Conservation (phyloP, 2,113 vertebrate genomes). For the Microtus ochrogaster region DNA sequence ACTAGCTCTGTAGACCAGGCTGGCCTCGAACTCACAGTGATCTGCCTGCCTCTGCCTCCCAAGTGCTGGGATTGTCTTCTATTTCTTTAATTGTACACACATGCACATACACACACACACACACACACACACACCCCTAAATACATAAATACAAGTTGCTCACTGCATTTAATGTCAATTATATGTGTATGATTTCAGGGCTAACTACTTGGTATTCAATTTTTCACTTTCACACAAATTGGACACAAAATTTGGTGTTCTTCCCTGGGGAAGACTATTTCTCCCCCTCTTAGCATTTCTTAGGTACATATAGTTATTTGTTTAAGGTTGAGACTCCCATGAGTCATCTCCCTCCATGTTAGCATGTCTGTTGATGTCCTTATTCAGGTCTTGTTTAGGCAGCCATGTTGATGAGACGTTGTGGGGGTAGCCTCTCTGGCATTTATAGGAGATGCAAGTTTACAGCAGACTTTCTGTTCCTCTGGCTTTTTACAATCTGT, state of each 20-base stretch:
- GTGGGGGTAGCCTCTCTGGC: not conserved
- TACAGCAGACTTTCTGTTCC: not conserved
- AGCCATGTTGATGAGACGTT: not conserved
- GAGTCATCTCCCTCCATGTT: not conserved
- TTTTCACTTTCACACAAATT: not conserved
- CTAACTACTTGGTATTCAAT: not conserved
- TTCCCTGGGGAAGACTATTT: not conserved
- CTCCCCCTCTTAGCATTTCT: not conserved
- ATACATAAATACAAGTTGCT: not conserved
- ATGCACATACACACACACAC: too few relatives aligned
- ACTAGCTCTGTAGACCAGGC: too few relatives aligned
- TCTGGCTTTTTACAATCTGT: not conserved
- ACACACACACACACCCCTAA: too few relatives aligned
- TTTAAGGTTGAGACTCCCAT: not conserved
- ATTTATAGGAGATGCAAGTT: not conserved
- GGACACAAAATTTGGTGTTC: not conserved
- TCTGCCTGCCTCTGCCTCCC: too few relatives aligned
- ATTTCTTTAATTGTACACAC: not conserved
- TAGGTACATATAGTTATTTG: not conserved
- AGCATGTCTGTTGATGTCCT: not conserved
- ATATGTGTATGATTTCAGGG: not conserved
- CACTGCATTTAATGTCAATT: not conserved
- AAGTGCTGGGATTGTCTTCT: too few relatives aligned
- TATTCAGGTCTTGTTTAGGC: not conserved
- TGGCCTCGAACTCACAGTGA: too few relatives aligned